Evolutionary conservation across 2,113 vertebrate species (phyloP).

Genomic region (Oenanthe melanoleuca): DNA sequence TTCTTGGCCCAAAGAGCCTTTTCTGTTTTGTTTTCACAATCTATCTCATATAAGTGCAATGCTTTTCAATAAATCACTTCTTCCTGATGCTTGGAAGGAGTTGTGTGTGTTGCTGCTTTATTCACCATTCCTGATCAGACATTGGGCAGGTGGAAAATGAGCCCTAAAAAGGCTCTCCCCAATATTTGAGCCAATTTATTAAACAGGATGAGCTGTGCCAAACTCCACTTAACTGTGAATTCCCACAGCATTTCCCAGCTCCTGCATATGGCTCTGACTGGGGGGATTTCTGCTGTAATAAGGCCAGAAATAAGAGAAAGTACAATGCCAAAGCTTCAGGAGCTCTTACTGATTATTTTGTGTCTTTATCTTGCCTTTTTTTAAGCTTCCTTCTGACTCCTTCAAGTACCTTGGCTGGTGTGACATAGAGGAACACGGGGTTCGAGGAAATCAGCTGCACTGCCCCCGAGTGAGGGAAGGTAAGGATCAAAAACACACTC

Average conservation of each 20-base stretch:
- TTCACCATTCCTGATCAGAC: too few species aligned
- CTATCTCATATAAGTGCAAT: too few species aligned
- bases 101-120: too few species aligned
- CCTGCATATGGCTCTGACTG: background rate
- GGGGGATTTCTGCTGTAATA: background rate
- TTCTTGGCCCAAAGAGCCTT: too few species aligned
- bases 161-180: background rate
- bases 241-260: background rate
- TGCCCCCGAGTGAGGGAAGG: constrained; percentile 93
- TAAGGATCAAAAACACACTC: constrained; percentile 46
- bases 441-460: constrained; percentile 87
- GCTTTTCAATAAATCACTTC: too few species aligned
- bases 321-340: background rate
- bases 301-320: background rate
- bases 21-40: too few species aligned
- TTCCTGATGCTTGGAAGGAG: too few species aligned
- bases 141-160: background rate
- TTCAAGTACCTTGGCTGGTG: constrained; percentile 86
- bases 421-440: constrained; percentile 81
- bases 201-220: background rate
- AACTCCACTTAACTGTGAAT: background rate
- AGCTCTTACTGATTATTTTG: background rate
- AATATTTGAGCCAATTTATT: background rate
- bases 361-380: background rate
- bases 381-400: constrained; percentile 87